Conservation (phyloP, 2,888 invertebrate species). For the Oscheius sp. region DNA sequence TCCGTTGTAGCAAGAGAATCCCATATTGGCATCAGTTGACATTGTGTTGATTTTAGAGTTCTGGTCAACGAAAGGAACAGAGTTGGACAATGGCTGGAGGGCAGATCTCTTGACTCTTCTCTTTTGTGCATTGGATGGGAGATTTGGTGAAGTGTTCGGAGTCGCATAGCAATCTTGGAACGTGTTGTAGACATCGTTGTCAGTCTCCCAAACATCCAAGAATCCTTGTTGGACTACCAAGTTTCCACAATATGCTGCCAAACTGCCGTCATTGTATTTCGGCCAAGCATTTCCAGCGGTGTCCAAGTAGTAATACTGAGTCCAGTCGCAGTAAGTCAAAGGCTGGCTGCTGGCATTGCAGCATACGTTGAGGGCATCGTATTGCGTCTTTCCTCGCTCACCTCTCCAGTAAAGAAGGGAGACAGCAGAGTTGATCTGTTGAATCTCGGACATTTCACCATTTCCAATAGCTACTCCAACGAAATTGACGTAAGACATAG, state of each 20-base stretch:
- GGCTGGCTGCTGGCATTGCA: conserved; percentile 43
- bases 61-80: conserved; percentile 55
- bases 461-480: conserved; percentile 71
- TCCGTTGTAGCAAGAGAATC: conserved; percentile 62
- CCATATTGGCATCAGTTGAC: conserved; percentile 59
- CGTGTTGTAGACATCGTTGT: conserved; percentile 65
- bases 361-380: conserved; percentile 54
- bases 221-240: conserved; percentile 54
- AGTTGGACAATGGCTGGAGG: conserved; percentile 45
- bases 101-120: conserved; percentile 44
- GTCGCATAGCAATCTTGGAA: conserved; percentile 58
- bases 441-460: conserved; percentile 62
- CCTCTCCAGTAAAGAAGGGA: conserved; percentile 62
- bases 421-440: conserved; percentile 65
- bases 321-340: conserved; percentile 58
- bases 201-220: conserved; percentile 56
- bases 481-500: conserved; percentile 55
- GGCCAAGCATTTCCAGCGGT: conserved; percentile 61
- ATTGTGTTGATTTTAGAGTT: conserved; percentile 56
- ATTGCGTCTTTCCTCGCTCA: conserved; percentile 60
- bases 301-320: conserved; percentile 59
- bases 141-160: conserved; percentile 15
- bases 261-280: conserved; percentile 46
- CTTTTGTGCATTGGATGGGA: neutral
- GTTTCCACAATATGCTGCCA: conserved; percentile 53